Evolutionary conservation across 2,113 vertebrate species (phyloP), one percentile per base, ranked within the genome.

Genomic region (Falcunculus frontatus): DNA sequence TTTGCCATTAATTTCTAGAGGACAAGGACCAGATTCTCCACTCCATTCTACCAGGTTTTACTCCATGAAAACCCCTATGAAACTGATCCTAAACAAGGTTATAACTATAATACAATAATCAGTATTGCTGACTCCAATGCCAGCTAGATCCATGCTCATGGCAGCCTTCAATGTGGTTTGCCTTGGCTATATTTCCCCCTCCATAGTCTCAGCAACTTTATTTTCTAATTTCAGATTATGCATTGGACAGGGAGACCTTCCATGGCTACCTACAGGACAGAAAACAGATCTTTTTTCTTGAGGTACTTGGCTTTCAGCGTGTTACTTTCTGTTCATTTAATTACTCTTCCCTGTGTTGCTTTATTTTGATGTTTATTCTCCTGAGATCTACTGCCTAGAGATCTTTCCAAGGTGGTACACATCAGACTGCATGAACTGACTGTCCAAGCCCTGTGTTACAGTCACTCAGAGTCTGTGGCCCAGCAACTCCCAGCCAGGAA

Each of bases 201-300:
- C 39, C 33, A 11, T 19, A 35, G 30, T 67, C 82, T 87, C 52
- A 91, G 23, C 15, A 90, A 75, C 27, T 91, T 79, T 44, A 35
- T 78, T 20, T 91, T 20, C 50, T 86, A 16, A 52, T 97, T 85
- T 94, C 82, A 99, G 99, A 98, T 85, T 96, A 95, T 65, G 97
- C 97, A n/a, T 6, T 97, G 42, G 95, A 97, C 52, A 98, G 96
- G 82, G 98, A 98, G 59, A 98, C 94, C 65, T 96, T 98, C 25
- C 76, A 65, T 55, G 97, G 98, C 77, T 98, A 99, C 52, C 92
- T 99, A 59, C 55, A 95, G 41, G 97, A 98, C 96, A 98, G 98
- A 89, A 98, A 98, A 32, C 98, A 99, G 84, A 98, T 98, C 85
- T 99, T 99, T 82, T 98, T 98, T 60, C 88, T 99, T 62, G 98